phyloP scores from a whole-genome alignment of 2,888 invertebrate species.

The Synanthedon formicaeformis region DNA sequence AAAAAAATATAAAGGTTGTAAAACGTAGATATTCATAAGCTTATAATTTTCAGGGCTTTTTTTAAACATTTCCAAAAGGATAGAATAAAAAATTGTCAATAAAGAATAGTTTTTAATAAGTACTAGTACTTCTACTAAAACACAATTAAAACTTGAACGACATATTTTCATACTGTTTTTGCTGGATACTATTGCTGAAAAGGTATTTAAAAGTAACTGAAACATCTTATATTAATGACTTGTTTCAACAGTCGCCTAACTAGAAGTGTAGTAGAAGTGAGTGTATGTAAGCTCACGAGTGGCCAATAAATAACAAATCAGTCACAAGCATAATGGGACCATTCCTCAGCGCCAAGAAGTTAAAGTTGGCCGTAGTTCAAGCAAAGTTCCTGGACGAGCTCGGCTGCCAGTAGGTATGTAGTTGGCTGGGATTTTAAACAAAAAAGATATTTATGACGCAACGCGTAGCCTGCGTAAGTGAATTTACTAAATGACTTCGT shows the following conservation, averaged over 20 bases:
- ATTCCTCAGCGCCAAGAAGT: constrained; percentile 52
- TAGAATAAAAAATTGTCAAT: too few relatives aligned
- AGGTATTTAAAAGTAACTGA: neutral
- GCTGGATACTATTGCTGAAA: too few relatives aligned
- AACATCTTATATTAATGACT: neutral
- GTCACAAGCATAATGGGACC: constrained; percentile 54
- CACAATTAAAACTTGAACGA: too few relatives aligned
- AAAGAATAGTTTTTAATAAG: too few relatives aligned
- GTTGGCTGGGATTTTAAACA: neutral
- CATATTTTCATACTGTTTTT: too few relatives aligned
- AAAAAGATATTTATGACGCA: neutral
- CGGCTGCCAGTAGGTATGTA: constrained; percentile 8
- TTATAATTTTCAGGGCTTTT: too few relatives aligned
- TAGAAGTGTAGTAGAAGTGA: constrained; percentile 8
- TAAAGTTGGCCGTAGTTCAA: constrained; percentile 52
- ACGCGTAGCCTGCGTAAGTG: neutral
- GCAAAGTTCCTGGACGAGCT: constrained; percentile 30
- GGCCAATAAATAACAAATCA: constrained; percentile 61
- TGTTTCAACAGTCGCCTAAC: neutral
- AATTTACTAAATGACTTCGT: too few relatives aligned
- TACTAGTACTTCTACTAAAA: too few relatives aligned
- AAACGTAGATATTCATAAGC: too few relatives aligned
- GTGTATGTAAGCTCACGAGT: constrained; percentile 35
- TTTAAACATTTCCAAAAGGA: too few relatives aligned
- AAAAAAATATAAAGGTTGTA: too few relatives aligned